These are phyloP conservation scores for Notothenia coriiceps DNA, from an alignment of 2,113 vertebrate genomes.

Conservation along the genomic window DNA sequence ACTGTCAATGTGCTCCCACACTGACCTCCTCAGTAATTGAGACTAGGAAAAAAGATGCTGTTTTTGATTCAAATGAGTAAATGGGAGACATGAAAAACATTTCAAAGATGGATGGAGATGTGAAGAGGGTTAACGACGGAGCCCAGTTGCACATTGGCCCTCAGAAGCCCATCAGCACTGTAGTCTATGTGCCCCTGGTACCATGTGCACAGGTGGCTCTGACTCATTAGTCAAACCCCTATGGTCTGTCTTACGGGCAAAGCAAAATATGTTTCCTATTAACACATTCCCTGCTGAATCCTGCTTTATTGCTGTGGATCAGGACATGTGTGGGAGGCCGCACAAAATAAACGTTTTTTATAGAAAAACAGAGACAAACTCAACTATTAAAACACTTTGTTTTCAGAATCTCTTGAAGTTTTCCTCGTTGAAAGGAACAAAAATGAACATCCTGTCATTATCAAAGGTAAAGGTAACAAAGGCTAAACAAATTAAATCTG, in stretches of 20 bases:
- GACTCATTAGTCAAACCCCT: constrained; percentile 65
- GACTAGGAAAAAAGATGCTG: constrained; percentile 12
- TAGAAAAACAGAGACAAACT: not conserved
- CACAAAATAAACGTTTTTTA: not conserved
- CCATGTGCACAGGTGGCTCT: constrained; percentile 63
- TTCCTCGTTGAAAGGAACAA: not conserved
- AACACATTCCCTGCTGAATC: constrained; percentile 49
- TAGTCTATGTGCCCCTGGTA: constrained; percentile 25
- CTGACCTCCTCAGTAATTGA: not conserved
- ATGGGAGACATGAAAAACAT: constrained; percentile 12
- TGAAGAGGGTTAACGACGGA: not conserved
- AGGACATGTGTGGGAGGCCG: constrained; percentile 34
- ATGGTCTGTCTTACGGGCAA: constrained; percentile 35
- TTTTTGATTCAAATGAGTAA: constrained; percentile 15
- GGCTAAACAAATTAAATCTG: constrained; percentile 13
- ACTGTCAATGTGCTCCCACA: constrained; percentile 12
- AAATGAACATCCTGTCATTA: not conserved
- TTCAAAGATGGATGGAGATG: constrained; percentile 26
- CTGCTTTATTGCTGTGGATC: constrained; percentile 27
- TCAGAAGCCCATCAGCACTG: constrained; percentile 47
- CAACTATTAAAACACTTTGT: not conserved
- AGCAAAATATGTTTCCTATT: constrained; percentile 49
- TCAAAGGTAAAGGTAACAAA: constrained; percentile 1
- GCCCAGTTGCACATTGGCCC: constrained; percentile 19
- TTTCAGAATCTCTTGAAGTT: constrained; percentile 5